phyloP scores from a whole-genome alignment of 1,140 invertebrate species.

The Drosophila mayri region DNA sequence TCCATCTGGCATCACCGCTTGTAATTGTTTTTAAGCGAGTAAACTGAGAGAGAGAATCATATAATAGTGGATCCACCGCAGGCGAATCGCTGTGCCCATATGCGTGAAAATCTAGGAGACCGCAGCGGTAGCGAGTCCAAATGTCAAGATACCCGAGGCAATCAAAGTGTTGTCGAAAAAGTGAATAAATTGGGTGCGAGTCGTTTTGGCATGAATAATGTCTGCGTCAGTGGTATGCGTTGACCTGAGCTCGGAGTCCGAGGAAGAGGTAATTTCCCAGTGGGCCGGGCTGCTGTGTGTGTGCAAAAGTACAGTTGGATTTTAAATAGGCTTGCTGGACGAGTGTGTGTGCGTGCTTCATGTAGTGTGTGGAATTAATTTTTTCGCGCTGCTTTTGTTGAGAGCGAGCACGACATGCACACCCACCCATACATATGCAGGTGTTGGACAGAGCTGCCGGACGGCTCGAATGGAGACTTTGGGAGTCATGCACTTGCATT shows the following conservation, averaged over 20 bases:
- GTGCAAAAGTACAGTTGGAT: slow-evolving; percentile 80
- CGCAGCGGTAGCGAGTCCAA: slow-evolving; percentile 51
- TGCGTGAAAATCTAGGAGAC: slow-evolving; percentile 62
- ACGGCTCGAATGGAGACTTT: slow-evolving; percentile 31
- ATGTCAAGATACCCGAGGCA: slow-evolving; percentile 52
- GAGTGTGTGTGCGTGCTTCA: slow-evolving; percentile 54
- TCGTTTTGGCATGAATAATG: slow-evolving; percentile 48
- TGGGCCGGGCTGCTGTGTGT: slow-evolving; percentile 34
- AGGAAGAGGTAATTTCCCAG: slow-evolving; percentile 68
- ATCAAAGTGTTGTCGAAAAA: slow-evolving; percentile 29
- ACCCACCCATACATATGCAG: slow-evolving; percentile 30
- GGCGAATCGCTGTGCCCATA: slow-evolving; percentile 48
- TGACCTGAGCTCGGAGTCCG: slow-evolving; percentile 69
- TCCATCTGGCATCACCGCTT: too few species aligned
- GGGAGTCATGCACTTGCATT: slow-evolving; percentile 51
- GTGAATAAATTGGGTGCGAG: slow-evolving; percentile 46
- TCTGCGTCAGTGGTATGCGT: slow-evolving; percentile 69
- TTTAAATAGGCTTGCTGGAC: slow-evolving; percentile 61
- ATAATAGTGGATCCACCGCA: slow-evolving; percentile 20
- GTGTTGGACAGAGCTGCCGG: slow-evolving; percentile 32
- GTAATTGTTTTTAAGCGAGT: slow-evolving; percentile 23
- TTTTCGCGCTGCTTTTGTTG: slow-evolving; percentile 74
- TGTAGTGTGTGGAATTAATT: slow-evolving; percentile 58
- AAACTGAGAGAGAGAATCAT: slow-evolving; percentile 23
- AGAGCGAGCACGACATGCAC: slow-evolving; percentile 49